phyloP scores from a whole-genome alignment of 2,888 invertebrate species.

The Rhimphoctona megacephalus region DNA sequence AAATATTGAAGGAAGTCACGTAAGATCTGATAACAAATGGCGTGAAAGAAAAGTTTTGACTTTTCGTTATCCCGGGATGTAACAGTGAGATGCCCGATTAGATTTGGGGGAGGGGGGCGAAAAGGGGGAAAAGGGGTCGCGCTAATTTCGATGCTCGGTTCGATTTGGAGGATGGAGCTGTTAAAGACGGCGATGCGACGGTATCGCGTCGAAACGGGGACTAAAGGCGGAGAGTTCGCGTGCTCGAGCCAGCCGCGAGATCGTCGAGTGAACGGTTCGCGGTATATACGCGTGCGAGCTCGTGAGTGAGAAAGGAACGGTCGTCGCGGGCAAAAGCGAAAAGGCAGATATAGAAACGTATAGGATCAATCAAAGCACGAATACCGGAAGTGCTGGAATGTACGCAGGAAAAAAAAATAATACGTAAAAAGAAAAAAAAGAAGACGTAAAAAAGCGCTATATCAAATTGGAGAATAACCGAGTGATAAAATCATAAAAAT shows the following conservation, averaged over 20 bases:
- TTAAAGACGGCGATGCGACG: conserved; percentile 63
- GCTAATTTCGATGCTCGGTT: conserved; percentile 45
- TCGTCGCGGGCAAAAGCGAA: conserved; percentile 47
- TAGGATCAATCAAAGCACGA: conserved; percentile 51
- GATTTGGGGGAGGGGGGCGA: background rate
- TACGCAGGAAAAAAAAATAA: background rate
- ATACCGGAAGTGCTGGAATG: conserved; percentile 7
- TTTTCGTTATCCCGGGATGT: background rate
- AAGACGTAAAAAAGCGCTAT: background rate
- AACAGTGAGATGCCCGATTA: background rate
- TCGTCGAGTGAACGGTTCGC: conserved; percentile 57
- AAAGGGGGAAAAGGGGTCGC: background rate
- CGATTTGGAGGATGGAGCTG: conserved; percentile 44
- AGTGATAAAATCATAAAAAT: background rate
- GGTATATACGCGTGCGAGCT: conserved; percentile 40
- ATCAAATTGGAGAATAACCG: background rate
- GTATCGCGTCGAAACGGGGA: conserved; percentile 72
- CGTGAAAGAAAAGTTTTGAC: background rate
- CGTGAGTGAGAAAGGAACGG: conserved; percentile 45
- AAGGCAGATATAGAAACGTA: conserved; percentile 56
- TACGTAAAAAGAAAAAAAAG: background rate
- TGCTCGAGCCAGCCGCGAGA: conserved; percentile 48
- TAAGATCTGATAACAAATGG: background rate
- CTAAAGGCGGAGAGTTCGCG: conserved; percentile 63
- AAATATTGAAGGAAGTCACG: background rate